Base-by-base conservation (phyloP, 2,113 vertebrate genomes). In the Willisornis vidua region DNA sequence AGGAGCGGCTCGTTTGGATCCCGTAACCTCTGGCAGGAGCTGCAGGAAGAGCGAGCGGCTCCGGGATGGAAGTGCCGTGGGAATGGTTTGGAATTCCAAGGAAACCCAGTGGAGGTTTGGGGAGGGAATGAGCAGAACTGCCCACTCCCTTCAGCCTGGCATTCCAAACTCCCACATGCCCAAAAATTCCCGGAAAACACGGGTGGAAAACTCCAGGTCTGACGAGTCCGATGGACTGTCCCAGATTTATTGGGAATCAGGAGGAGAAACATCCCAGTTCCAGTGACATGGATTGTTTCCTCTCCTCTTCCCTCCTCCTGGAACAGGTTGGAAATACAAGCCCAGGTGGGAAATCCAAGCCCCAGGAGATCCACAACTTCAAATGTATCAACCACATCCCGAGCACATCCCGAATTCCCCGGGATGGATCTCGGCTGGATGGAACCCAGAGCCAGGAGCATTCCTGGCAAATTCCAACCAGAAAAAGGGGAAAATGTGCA, bases 91-190 rank as follows among this genome's bases (percentile, higher is more conserved):
- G 85, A n/a, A 79, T 78, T 37, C 49, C 12, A 39, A 25, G 1
- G 71, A 6, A 76, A 29, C 55, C 35, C 78, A 12, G 71, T 3
- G 1, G 35, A 54, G 39, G 6, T 63, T 9, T 45, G 10, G 78
- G 86, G 61, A 73, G 85, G 67, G 57, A 81, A 73, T 2, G 19
- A 59, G 77, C 59, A 58, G 66, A 41, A 33, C 92, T 35, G 70
- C 75, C 92, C 73, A 59, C 76, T 28, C n/a, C 46, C 46, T 33
- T 46, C 20, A 2, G 19, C n/a, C 78, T 1, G 2, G 78, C 71
- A 89, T 83, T 89, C 87, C 72, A 6, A 67, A 86, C 89, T 89
- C 94, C 94, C 41, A 13, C 89, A 7, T 4, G 7, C 80, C 4
- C 19, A 82, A 19, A 39, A 94, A 89, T 7, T 74, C 49, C 77